Conservation (phyloP, 2,797 vertebrate species). For the Chaunax sp. region DNA sequence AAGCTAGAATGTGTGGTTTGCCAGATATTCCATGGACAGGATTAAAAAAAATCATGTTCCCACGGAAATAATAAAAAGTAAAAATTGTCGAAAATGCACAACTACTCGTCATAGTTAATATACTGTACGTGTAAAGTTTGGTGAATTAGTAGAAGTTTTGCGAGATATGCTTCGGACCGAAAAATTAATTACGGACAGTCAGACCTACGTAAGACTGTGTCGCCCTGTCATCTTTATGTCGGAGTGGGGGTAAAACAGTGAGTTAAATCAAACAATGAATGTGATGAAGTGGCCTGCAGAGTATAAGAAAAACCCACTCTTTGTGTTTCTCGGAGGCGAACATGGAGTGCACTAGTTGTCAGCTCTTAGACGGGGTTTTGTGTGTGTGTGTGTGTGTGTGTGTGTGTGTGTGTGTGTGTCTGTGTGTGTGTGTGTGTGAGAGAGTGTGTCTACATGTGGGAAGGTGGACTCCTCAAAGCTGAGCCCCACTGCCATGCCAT, state of each 20-base stretch:
- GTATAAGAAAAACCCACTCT: conserved; percentile 62
- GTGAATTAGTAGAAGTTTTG: no score
- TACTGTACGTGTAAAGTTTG: no score
- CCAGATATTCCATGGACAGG: no score
- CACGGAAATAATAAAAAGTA: no score
- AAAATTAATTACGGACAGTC: no score
- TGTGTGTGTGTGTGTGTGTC: conserved; percentile 42
- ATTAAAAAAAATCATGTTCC: no score
- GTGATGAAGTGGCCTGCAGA: conserved; percentile 52
- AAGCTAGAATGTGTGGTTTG: no score
- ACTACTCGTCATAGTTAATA: no score
- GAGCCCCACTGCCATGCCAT: conserved; percentile 65
- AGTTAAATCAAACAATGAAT: conserved; percentile 48
- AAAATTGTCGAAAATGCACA: no score
- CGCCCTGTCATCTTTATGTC: no score
- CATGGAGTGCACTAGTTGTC: conserved; percentile 46
- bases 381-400: background rate
- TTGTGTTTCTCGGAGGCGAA: conserved; percentile 68
- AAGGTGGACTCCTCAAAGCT: conserved; percentile 73
- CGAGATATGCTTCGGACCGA: no score
- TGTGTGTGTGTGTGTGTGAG: conserved; percentile 38
- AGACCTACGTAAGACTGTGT: no score
- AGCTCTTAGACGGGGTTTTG: conserved; percentile 1
- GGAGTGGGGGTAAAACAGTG: background rate
- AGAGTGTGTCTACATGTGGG: conserved; percentile 49